Evolutionary conservation across 2,113 vertebrate species (phyloP).

Genomic region (Marmota monax): DNA sequence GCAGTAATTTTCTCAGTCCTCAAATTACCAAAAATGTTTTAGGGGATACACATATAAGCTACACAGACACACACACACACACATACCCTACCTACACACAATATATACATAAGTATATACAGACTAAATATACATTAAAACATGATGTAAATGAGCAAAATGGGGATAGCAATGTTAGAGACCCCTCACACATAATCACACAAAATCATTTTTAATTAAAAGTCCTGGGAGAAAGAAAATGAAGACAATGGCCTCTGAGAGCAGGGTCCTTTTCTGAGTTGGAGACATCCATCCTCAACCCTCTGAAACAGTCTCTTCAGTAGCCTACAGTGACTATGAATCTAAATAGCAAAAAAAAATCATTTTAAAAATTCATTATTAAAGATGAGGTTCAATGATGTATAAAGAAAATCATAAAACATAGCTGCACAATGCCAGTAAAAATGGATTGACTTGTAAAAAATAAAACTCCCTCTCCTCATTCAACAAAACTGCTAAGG

Average conservation of each 20-base stretch:
- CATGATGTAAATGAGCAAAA: not conserved
- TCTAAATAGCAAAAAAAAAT: not conserved
- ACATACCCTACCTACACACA: not conserved
- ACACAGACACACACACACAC: not conserved
- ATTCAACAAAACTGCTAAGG: not conserved
- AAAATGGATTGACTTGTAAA: not conserved
- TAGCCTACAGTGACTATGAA: not conserved
- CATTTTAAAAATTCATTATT: conserved; percentile 46
- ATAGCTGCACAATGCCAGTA: not conserved
- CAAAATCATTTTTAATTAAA: conserved; percentile 37
- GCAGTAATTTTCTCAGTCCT: not conserved
- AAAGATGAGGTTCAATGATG: conserved; percentile 29
- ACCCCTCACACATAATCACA: not conserved
- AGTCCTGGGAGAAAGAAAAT: not conserved
- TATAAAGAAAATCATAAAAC: conserved; percentile 24
- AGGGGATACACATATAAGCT: not conserved
- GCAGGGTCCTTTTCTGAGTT: not conserved
- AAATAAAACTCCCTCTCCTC: not conserved
- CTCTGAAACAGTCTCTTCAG: not conserved
- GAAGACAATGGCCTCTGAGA: not conserved
- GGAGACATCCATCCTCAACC: not conserved
- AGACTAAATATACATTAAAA: not conserved
- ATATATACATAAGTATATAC: not conserved
- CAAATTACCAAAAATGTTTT: conserved; percentile 40
- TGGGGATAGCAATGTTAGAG: not conserved